Evolutionary conservation across 2,113 vertebrate genomes (phyloP), one percentile per base, ranked within the genome.

Genomic region (Melanocharis versteri): DNA sequence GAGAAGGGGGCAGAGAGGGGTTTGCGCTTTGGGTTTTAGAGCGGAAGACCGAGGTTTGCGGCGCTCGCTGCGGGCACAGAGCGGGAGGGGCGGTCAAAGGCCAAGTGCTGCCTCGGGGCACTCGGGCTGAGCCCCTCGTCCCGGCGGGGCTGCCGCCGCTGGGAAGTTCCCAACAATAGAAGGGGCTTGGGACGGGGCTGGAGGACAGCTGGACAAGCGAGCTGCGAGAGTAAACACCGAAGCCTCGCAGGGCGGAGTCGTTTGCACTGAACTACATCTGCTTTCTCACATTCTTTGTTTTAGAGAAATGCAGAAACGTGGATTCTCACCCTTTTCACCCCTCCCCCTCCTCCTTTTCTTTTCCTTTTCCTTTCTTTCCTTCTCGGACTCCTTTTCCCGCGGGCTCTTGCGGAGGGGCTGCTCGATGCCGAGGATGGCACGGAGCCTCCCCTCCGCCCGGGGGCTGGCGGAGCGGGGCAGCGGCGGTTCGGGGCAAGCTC

Each of bases 241-340:
- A 95, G 83, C 82, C 75, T 92, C 35, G 51, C 89, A 97, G 98
- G 98, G 98, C 97, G 98, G 98, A 97, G 98, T 90, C 97, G 42
- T 84, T 83, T 53, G 90, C 45, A 13, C 66, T 11, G 83, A 89
- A 28, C 83, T 93, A 69, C 89, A 83, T 94, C 96, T 81, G 96
- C 95, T 88, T 96, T 91, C 90, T 95, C 84, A 31, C 89, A 88
- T 87, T 94, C 97, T 98, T 98, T 98, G 97, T 98, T 97, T 94
- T 81, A 87, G 88, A 85, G 96, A 91, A 81, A 58, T 26, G 30
- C 68, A 48, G n/a, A 81, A 88, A 64, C 28, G 40, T 23, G 54
- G 40, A 15, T 44, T 76, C 45, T 44, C 47, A 19, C 10, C 42
- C 48, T 58, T 48, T 47, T 7, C 18, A 26, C 42, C 70, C 68